Conservation (phyloP, 1,140 invertebrate genomes). For the Papilio polytes region DNA sequence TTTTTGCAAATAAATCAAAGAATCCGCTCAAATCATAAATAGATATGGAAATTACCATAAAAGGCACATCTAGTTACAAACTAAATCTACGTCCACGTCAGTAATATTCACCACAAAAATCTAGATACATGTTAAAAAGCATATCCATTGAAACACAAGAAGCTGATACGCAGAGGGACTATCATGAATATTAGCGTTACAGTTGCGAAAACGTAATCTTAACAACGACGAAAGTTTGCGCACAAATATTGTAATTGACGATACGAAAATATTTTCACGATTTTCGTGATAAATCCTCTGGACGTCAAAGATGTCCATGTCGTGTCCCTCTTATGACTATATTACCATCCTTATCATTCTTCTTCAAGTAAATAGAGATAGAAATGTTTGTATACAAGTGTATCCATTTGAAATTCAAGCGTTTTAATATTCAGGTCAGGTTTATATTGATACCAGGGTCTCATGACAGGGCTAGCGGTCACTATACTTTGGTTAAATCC, state of each 20-base stretch:
- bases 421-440: conserved; percentile 49
- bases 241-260: background rate
- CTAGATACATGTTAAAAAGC: background rate
- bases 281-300: background rate
- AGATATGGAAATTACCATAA: background rate
- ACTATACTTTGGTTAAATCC: conserved; percentile 38
- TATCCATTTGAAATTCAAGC: background rate
- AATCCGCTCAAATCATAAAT: background rate
- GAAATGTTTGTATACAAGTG: no score
- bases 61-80: background rate
- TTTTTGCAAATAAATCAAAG: no score
- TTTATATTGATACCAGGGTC: conserved; percentile 41
- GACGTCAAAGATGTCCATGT: background rate
- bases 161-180: background rate
- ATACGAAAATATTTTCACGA: no score
- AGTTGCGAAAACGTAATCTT: no score
- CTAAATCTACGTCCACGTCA: background rate
- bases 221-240: no score
- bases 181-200: no score
- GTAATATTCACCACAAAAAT: background rate
- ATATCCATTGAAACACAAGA: background rate
- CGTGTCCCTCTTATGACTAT: background rate
- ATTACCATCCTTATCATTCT: no score
- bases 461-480: conserved; percentile 44
- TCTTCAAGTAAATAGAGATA: no score